Conservation (phyloP, 2,113 vertebrate species). For the Fulmarus glacialis region DNA sequence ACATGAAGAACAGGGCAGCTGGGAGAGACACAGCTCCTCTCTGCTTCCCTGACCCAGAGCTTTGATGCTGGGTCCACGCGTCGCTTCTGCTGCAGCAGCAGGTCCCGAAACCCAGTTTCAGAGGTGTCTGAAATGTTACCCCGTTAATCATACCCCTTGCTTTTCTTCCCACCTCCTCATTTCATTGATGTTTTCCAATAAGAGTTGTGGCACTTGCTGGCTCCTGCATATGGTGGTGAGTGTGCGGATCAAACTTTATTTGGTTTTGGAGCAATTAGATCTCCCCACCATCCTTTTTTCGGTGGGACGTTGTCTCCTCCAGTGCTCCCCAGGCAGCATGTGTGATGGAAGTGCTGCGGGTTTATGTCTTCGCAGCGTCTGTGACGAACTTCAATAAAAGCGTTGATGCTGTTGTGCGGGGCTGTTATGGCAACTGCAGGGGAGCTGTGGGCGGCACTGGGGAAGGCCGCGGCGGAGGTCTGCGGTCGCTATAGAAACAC, state of each 20-base stretch:
- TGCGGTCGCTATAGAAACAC: not conserved
- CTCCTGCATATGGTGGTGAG: not conserved
- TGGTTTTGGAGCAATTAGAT: constrained; percentile 15
- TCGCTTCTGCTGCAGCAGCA: not conserved
- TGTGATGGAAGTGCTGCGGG: not conserved
- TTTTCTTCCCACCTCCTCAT: not conserved
- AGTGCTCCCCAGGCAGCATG: not conserved
- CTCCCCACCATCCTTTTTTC: not conserved
- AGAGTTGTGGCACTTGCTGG: not conserved
- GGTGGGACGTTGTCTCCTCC: not conserved
- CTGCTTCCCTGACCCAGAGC: not conserved
- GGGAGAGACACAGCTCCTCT: not conserved
- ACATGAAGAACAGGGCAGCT: accelerated
- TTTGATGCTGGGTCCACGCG: accelerated
- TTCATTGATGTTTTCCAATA: not conserved
- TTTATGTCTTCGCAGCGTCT: not conserved
- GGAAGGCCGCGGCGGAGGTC: accelerated
- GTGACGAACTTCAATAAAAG: not conserved
- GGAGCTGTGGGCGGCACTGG: not conserved
- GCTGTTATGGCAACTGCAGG: not conserved
- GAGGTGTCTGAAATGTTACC: not conserved
- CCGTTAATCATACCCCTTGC: not conserved
- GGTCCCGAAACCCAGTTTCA: not conserved
- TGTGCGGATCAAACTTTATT: not conserved
- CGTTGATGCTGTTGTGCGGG: not conserved